Evolutionary conservation across 2,888 invertebrate species (phyloP).

Genomic region (Brachynemurus nebulosus): DNA sequence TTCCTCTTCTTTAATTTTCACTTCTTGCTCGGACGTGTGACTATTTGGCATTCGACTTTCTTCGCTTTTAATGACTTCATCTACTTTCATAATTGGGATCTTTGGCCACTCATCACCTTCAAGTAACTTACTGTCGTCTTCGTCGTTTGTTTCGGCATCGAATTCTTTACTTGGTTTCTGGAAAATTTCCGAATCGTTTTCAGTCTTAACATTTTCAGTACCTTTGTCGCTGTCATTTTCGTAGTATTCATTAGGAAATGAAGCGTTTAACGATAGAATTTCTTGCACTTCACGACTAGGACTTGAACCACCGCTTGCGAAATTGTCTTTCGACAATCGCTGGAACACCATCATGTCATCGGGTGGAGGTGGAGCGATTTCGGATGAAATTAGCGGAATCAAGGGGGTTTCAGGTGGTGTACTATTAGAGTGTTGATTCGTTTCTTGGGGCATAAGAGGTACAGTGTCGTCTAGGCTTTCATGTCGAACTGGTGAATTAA

Average conservation of each 20-base stretch:
- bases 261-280: slow-evolving; percentile 58
- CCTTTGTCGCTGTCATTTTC: slow-evolving; percentile 5
- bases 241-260: slow-evolving; percentile 5
- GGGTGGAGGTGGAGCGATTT: background rate
- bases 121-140: slow-evolving; percentile 14
- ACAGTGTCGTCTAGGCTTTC: slow-evolving; percentile 29
- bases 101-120: slow-evolving; percentile 31
- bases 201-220: background rate
- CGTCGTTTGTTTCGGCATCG: background rate
- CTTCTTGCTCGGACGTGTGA: background rate
- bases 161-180: slow-evolving; percentile 13
- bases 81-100: slow-evolving; percentile 30
- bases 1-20: background rate
- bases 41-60: slow-evolving; percentile 15
- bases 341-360: slow-evolving; percentile 9
- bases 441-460: no score
- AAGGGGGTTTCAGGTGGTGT: slow-evolving; percentile 15
- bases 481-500: slow-evolving; percentile 44
- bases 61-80: slow-evolving; percentile 25
- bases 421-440: slow-evolving; percentile 12
- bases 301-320: slow-evolving; percentile 73
- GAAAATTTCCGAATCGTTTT: slow-evolving; percentile 22
- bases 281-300: slow-evolving; percentile 83
- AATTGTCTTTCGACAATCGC: slow-evolving; percentile 28
- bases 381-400: background rate